Conservation (phyloP, 2,113 vertebrate species). For the Bettongia penicillata region DNA sequence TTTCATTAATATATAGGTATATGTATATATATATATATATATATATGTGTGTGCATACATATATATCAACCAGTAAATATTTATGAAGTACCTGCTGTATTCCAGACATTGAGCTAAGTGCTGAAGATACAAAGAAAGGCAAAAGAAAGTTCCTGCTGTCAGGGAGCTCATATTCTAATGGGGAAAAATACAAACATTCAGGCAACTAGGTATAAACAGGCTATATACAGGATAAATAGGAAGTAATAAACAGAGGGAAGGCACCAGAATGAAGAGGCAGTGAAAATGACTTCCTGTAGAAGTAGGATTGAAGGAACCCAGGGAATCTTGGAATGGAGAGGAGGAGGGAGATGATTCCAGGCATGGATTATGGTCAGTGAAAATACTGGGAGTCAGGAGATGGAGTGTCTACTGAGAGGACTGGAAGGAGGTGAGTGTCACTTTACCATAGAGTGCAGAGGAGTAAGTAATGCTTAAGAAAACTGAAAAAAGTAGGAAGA, state of each 20-base stretch:
- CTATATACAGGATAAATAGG: neutral
- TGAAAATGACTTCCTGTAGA: neutral
- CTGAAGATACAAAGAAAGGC: neutral
- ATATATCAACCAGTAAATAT: neutral
- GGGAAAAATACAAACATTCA: neutral
- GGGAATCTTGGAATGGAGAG: neutral
- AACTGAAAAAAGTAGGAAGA: neutral
- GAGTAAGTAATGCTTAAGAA: neutral
- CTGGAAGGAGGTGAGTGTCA: neutral
- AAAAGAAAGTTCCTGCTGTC: neutral
- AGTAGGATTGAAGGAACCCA: neutral
- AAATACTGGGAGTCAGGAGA: neutral
- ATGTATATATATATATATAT: neutral
- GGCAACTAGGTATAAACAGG: neutral
- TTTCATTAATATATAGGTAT: neutral
- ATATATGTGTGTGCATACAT: no score
- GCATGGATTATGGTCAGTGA: neutral
- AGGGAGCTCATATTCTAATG: neutral
- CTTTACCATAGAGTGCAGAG: neutral
- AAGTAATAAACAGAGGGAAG: neutral
- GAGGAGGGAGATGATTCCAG: neutral
- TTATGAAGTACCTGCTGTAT: neutral
- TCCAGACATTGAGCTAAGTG: neutral
- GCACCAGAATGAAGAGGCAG: neutral
- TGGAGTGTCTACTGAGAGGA: neutral